Base-by-base conservation (phyloP, 2,888 invertebrate species). In the Lasioglossum lativentre region DNA sequence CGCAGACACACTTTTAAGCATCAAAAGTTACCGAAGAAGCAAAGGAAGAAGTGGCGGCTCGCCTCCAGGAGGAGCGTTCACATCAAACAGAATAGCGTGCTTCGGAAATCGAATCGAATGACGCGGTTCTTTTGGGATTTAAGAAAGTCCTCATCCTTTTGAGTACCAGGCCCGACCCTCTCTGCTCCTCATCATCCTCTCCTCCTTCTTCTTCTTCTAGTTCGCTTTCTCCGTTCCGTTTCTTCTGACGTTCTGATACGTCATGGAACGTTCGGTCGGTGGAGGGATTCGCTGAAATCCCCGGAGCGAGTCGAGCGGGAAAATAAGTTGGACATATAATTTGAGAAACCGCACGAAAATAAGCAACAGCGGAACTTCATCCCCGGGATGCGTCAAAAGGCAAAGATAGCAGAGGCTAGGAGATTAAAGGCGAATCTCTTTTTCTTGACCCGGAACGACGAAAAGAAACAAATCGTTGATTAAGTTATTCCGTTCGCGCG, bases 321-420 rank as follows among this genome's bases (percentile, higher is more conserved):
- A 92, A 92, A 92, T 91, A 92, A 93, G 89, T 92, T 92, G 90
- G 90, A 92, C 91, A 90, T 92, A 92, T 92, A 91, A 93, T 92
- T 93, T 89, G 91, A 90, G 91, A 91, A 88, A 89, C 90, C 86
- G 83, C 85, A 85, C 83, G 82, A 88, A 86, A 88, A 90, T 86
- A 90, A 86, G 88, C 89, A 83, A 84, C 87, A 76, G 82, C 80
- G 78, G 75, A 90, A 89, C 87, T 88, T 87, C 82, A 88, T 91
- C 82, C 86, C 80, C 70, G 72, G 47, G 38, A 63, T 73, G 80
- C 75, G 81, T 86, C 80, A 83, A 82, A 84, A 85, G 82, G 89
- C 86, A 88, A 85, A 90, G 87, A 78, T 88, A 80, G 78, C 74
- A 14, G 84, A 83, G 80, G 85, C 30, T 4, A 84, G 72, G 85